Evolutionary conservation across 2,113 vertebrate genomes (phyloP), one percentile per base, ranked within the genome.

Genomic region (Cettia cetti): DNA sequence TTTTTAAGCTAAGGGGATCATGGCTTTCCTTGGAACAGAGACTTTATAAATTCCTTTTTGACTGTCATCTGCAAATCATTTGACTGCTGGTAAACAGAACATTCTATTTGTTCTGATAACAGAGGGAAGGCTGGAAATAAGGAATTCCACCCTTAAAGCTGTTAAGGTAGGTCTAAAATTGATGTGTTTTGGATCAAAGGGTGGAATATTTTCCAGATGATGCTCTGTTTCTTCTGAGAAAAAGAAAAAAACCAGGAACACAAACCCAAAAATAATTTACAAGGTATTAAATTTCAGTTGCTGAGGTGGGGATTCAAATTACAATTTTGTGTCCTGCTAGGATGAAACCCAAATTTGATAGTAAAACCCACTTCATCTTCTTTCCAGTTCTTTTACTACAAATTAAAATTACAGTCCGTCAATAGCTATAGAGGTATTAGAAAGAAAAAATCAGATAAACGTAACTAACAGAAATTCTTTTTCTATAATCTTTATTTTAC

Each of bases 21-120:
- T 39, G 37, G 7, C 10, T 94, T 95, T 96, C 31, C 26, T 83
- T 90, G 63, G 37, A 94, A 89, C 71, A 96, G 60, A 95, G 52
- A 78, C 30, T 86, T 96, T 72, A 76, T 76, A 85, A 92, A 97
- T 92, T 95, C 93, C 70, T 95, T 84, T 95, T 92, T 86, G 76
- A 90, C 92, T 96, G 79, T 90, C 93, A 95, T 93, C 94, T 97
- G 95, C 82, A 96, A 96, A 96, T 96, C 90, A 71, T 97, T 97
- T 94, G 64, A 52, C 82, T 93, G 75, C 90, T 93, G 88, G 66
- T 96, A 95, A 94, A 89, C 90, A 96, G 90, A 96, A 89, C 69
- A 4, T 21, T 74, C 68, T 85, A 90, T 82, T 92, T 95, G 57
- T 69, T 65, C 88, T 96, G 96, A 95, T 96, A 96, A 96, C 60